Evolutionary conservation across 2,797 vertebrate genomes (phyloP), one percentile per base, ranked within the genome.

Genomic region (Tolypeutes matacus): DNA sequence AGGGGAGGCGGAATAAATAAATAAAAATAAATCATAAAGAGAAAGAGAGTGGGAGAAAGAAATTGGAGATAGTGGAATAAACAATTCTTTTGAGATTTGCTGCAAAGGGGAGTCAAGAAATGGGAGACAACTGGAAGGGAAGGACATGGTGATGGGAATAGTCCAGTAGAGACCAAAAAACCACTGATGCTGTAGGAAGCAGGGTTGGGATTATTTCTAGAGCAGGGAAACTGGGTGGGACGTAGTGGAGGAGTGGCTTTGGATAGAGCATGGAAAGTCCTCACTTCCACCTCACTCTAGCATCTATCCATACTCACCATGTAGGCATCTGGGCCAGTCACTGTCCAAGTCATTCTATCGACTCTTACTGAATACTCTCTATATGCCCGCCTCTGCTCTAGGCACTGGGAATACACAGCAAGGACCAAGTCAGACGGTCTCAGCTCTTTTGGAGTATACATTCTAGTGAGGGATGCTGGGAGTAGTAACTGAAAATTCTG

Each of bases 121-220:
- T 27, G 65, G 51, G n/a, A 11, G 4, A 27, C 18, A 29, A 11
- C n/a, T 23, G 12, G 29, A 39, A 29, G 39, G 60, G 20, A 65
- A 77, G 31, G 25, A 29, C 8, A 0, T 2, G 17, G 18, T 20
- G 25, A 9, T 64, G 7, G 65, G 53, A 36, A 81, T 46, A 64
- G 82, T 53, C n/a, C 14, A 72, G 64, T 10, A 56, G 13, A 86
- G 7, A 72, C 17, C 20, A 67, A 42, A 86, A 65, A 42, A 86
- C 60, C 12, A 12, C 7, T 6, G 7, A 25, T 27, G 25, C 6
- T 1, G 8, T 46, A 3, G 20, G 12, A 29, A 4, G 7, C n/a
- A n/a, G 31, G 23, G 42, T 5, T 46, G 9, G 13, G 5, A 5
- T 31, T 29, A 58, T 12, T n/a, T 1, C 34, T 53, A 72, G 36